Conservation (phyloP, 2,888 invertebrate genomes). For the Morinoia aosen region DNA sequence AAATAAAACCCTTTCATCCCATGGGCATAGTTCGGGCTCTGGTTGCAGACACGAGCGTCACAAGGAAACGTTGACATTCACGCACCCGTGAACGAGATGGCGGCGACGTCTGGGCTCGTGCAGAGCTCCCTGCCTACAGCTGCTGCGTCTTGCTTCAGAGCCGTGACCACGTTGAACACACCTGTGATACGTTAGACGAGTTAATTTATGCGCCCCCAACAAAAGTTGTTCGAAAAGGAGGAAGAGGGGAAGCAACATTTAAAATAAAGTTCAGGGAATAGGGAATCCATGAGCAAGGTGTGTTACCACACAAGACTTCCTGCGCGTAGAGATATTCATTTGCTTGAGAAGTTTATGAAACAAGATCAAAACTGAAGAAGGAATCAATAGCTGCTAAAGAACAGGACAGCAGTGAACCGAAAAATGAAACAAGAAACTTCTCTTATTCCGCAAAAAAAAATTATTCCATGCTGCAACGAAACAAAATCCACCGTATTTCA, state of each 20-base stretch:
- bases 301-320: background rate
- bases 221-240: background rate
- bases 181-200: conserved; percentile 69
- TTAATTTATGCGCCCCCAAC: conserved; percentile 70
- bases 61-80: background rate
- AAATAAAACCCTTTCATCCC: no score
- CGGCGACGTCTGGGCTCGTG: conserved; percentile 84
- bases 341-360: no score
- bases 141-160: conserved; percentile 81
- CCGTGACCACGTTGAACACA: conserved; percentile 91
- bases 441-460: no score
- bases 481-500: no score
- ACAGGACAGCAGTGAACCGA: no score
- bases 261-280: background rate
- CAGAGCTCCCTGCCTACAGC: conserved; percentile 88
- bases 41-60: no score
- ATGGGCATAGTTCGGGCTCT: no score
- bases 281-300: background rate
- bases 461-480: no score
- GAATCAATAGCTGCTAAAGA: no score
- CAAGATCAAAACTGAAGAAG: no score
- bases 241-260: no score
- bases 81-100: conserved; percentile 91
- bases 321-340: background rate
- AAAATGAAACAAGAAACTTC: no score